Evolutionary conservation across 2,797 vertebrate species (phyloP), one percentile per base, ranked within the genome.

Genomic region (Pseudocheirus occidentalis): DNA sequence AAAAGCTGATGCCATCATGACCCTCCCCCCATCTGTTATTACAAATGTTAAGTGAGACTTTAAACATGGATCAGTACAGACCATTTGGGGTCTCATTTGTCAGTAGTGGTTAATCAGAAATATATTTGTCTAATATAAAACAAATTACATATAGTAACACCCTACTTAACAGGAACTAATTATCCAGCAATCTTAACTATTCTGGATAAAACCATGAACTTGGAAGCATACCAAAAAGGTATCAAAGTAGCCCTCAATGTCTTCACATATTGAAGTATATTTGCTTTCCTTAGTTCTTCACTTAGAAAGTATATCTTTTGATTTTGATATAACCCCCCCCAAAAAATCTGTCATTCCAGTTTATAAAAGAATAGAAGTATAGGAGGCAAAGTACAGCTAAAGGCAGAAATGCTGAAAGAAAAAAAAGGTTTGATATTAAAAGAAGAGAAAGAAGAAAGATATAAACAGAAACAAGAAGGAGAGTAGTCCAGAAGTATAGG

Each of bases 11-110:
- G 66, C 13, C 46, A 14, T 31, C 59, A 96, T 91, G n/a, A 12
- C 50, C 40, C 27, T 91, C 4, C 59, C 59, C 14, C 52, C 59
- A 94, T 81, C 52, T 62, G 1, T 66, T 29, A 93, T 52, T 13
- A n/a, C 34, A 93, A 95, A 66, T 96, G 56, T 81, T 81, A 58
- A 50, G 34, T 89, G 57, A 50, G 1, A 92, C 92, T 50, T 87
- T 50, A 95, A 94, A 73, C 53, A 52, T 92, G 40, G 46, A 94
- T 1, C 10, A 58, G 54, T 6, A 92, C 18, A 55, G 54, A 27
- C 11, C 89, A 16, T 94, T 94, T 91, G 90, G 11, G 56, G 5
- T 16, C 93, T 46, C 28, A 50, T 94, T 94, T 93, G 34, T 57
- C 91, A 24, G 59, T 40, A 55, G 16, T 90, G 2, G 14, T 56